A percentile compares a stretch with the other conserved stretches of the same genome.
Evolutionary conservation across 2,888 invertebrate genomes (phyloP).

Genomic region (Xestia sexstrigata): DNA sequence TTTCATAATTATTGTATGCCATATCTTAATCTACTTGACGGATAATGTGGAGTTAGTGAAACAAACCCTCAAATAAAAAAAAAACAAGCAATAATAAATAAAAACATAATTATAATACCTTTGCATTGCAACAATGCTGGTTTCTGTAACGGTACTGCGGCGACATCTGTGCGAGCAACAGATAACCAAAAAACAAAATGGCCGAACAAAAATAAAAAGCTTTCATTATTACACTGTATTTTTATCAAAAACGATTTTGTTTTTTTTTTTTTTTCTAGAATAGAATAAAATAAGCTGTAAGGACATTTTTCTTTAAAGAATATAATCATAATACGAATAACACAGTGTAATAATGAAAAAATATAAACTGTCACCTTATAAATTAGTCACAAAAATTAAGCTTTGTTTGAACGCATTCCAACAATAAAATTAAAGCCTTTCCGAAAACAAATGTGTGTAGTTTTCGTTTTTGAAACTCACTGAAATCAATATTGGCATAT

Average conservation of each 20-base stretch:
- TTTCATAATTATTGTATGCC: neutral
- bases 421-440: neutral
- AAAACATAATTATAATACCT: constrained; percentile 82
- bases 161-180: constrained; percentile 84
- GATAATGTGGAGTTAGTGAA: neutral
- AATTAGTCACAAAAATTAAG: constrained; percentile 68
- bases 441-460: neutral
- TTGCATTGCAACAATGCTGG: constrained; percentile 87
- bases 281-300: neutral
- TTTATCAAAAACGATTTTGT: constrained; percentile 1
- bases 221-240: constrained; percentile 44
- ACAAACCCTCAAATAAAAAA: constrained; percentile 25
- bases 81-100: constrained; percentile 62
- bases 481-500: neutral
- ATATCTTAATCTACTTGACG: neutral
- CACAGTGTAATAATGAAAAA: constrained; percentile 38
- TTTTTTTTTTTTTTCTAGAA: neutral
- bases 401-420: constrained; percentile 49
- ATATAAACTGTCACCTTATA: constrained; percentile 60
- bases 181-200: constrained; percentile 73
- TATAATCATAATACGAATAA: constrained; percentile 1
- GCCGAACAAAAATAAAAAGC: constrained; percentile 70
- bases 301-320: neutral
- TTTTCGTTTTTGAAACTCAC: neutral
- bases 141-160: constrained; percentile 88